Base-by-base conservation (phyloP, 2,888 invertebrate species). In the Erannis defoliaria region DNA sequence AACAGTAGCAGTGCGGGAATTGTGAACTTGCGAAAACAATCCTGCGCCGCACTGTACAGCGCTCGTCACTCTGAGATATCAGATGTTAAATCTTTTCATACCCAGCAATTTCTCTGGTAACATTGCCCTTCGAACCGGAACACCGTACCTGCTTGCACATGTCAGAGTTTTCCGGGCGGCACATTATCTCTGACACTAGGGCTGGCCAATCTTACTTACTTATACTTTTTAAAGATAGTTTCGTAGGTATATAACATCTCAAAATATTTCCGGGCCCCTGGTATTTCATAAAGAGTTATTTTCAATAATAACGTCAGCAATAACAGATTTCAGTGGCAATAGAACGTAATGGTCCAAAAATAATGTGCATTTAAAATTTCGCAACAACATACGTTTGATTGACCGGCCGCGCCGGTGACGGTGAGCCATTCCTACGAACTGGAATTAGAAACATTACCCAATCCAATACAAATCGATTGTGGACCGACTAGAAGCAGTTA, bases 401-500 rank as follows among this genome's bases (percentile, higher is more conserved):
- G 78, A 74, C 54, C 71, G 63, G 38, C 45, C 62, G 26, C 26
- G 62, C 54, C 71, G 63, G 38, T 42, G 61, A 8, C 26, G 62
- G 62, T 64, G 55, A 49, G 65, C 58, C 62, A 62, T 66, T 72
- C 73, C 62, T 69, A 62, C 70, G 63, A 60, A 74, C 67, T 74
- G 49, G 70, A 78, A 70, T 75, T 81, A 81, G 80, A 78, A 56
- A 57, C 56, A 67, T 79, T 77, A 71, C 68, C 62, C 71, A 77
- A 80, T 69, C 62, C 71, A 77, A 80, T 69, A 62, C 68, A 70
- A 73, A 74, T 68, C 62, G 68, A 75, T 70, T 70, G 51, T 60
- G 43, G 56, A 42, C 46, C 46, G 18, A 46, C 31, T 19, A 35
- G 5, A 5, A 29, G 12, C 31, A 31, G 31, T 46, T 33, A 42